Base-by-base conservation (phyloP, 92 coral and sea anemone species). In the Paramuricea clavata region DNA sequence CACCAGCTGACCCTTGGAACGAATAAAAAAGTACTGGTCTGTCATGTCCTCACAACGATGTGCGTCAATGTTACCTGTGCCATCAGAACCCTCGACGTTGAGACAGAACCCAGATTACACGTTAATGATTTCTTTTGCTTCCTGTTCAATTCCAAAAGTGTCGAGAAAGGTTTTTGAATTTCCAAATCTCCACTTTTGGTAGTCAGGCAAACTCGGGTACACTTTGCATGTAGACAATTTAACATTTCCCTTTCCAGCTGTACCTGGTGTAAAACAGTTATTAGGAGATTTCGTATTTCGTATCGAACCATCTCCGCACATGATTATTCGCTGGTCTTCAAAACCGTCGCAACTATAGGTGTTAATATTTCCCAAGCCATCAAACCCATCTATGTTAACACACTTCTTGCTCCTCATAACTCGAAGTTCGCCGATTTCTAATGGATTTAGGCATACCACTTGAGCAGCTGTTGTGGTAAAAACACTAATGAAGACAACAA, bases 391-490 rank as follows among this genome's bases (percentile, higher is more conserved):
- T 33, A 22, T 65, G 41, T 72, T 80, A 43, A 81, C 72, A 81
- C 86, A 81, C 1, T 7, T 27, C 15, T 5, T 30, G 36, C 81
- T 65, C 32, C 60, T 81, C 72, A 81, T 47, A 47, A 81, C 86
- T 41, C 86, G 86, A 65, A 81, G 59, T 81, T 81, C 86, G 17
- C 86, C 86, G 78, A 81, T 62, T 81, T 62, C 86, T 65, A 60
- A 15, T 65, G 78, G 78, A 81, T 81, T 65, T 49, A 33, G 50
- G 33, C 86, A 81, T 35, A 56, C 67, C 52, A 35, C 76, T 65
- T 65, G 78, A 62, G 86, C 69, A 22, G 86, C 86, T 36, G 78
- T 72, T 32, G 77, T 36, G 76, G 86, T 34, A 57, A 81, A n/a
- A n/a, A n/a, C n/a, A n/a, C n/a, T n/a, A n/a, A n/a, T n/a, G n/a